Conservation (phyloP, 2,797 vertebrate genomes). For the Dromococcyx pavoninus region DNA sequence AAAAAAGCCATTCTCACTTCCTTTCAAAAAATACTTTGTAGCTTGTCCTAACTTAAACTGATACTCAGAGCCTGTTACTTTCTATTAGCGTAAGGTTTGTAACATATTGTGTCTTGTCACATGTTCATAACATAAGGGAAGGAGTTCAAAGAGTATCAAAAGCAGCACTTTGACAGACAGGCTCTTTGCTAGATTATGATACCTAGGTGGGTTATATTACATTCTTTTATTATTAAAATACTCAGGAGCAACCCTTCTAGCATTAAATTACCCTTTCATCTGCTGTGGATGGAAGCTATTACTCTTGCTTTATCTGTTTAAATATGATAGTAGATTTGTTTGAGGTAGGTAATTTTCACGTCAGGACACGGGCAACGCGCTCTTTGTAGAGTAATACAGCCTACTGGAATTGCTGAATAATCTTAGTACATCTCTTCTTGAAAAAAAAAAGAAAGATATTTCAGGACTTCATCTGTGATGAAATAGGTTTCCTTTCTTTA, state of each 20-base stretch:
- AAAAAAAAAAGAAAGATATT: background rate
- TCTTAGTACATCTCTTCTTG: background rate
- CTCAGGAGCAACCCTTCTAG: background rate
- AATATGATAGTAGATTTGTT: background rate
- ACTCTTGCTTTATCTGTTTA: background rate
- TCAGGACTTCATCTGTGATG: background rate
- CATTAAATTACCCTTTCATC: background rate
- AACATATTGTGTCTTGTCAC: background rate
- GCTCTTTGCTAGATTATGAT: background rate
- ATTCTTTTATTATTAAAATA: slow-evolving; percentile 48
- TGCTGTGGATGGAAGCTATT: background rate
- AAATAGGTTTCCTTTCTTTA: background rate
- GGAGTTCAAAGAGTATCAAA: background rate
- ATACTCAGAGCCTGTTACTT: background rate
- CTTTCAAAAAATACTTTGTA: background rate
- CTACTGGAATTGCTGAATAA: background rate
- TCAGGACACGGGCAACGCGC: background rate
- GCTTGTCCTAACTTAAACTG: background rate
- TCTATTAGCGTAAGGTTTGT: background rate
- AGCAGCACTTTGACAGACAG: background rate
- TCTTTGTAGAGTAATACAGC: background rate
- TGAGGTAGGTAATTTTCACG: slow-evolving; percentile 13
- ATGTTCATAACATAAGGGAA: background rate
- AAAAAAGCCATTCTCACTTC: background rate
- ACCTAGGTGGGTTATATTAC: background rate